These are phyloP conservation scores for Mimumesa dahlbomi DNA, from an alignment of 2,888 invertebrate species.

Conservation along the genomic window DNA sequence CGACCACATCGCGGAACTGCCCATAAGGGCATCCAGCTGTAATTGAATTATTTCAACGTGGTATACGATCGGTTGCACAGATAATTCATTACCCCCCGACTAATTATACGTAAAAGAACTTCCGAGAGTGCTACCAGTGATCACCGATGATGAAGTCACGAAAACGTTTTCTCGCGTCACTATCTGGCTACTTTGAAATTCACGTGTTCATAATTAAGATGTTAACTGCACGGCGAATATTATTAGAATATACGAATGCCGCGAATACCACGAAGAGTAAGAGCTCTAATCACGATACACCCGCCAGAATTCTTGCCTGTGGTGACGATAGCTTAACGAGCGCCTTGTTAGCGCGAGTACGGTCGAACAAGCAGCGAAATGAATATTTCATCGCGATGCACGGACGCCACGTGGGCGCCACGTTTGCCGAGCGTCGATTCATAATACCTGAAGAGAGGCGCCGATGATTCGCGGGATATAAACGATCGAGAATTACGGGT, in stretches of 20 bases:
- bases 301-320: conserved; percentile 37
- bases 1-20: conserved; percentile 23
- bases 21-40: conserved; percentile 8
- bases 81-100: conserved; percentile 16
- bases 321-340: conserved; percentile 60
- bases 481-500: conserved; percentile 18
- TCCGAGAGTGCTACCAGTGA: not conserved
- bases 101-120: not conserved
- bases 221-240: conserved; percentile 39
- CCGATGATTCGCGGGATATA: conserved; percentile 32
- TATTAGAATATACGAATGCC: conserved; percentile 50
- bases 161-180: not conserved
- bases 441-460: conserved; percentile 38
- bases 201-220: conserved; percentile 48
- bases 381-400: conserved; percentile 59
- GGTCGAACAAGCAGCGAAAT: conserved; percentile 59
- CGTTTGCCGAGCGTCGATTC: conserved; percentile 43
- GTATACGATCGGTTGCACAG: conserved; percentile 27
- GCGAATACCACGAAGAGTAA: conserved; percentile 37
- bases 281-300: conserved; percentile 48
- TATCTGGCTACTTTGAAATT: not conserved
- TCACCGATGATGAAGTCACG: not conserved
- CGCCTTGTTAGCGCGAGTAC: conserved; percentile 59
- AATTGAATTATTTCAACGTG: conserved; percentile 15
- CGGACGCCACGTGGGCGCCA: conserved; percentile 55